Evolutionary conservation across 2,113 vertebrate species (phyloP).

Genomic region (Hymenochirus boettgeri): DNA sequence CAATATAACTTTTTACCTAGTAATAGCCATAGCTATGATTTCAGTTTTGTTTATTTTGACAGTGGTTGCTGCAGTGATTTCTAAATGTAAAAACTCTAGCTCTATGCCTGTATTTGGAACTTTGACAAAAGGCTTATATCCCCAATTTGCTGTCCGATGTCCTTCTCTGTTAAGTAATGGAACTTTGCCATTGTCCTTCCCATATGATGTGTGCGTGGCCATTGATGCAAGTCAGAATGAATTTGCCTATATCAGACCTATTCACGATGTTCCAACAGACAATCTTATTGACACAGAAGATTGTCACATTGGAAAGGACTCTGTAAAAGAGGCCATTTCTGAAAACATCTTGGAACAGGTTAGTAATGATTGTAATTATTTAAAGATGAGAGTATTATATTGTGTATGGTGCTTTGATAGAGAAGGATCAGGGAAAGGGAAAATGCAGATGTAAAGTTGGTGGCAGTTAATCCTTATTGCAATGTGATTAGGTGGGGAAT

Average conservation of each 20-base stretch:
- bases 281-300: constrained; percentile 30
- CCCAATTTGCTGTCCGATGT: background rate
- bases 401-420: no score
- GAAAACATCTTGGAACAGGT: no score
- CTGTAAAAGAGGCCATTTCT: constrained; percentile 20
- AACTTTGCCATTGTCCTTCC: background rate
- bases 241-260: constrained; percentile 7
- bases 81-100: background rate
- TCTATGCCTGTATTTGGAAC: no score
- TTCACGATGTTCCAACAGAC: constrained; percentile 2
- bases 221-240: constrained; percentile 10
- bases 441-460: no score
- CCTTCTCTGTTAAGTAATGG: constrained; percentile 1
- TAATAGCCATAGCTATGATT: constrained; percentile 2
- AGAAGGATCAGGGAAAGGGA: no score
- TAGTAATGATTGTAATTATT: no score
- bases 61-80: background rate
- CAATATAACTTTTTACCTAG: background rate
- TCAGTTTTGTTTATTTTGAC: constrained; percentile 32
- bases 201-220: constrained; percentile 10
- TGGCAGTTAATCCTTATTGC: no score
- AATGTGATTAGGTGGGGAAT: no score
- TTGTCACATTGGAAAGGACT: background rate
- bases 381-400: no score
- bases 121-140: background rate